Evolutionary conservation across 2,113 vertebrate genomes (phyloP).

Genomic region (Corythoichthys intestinalis): DNA sequence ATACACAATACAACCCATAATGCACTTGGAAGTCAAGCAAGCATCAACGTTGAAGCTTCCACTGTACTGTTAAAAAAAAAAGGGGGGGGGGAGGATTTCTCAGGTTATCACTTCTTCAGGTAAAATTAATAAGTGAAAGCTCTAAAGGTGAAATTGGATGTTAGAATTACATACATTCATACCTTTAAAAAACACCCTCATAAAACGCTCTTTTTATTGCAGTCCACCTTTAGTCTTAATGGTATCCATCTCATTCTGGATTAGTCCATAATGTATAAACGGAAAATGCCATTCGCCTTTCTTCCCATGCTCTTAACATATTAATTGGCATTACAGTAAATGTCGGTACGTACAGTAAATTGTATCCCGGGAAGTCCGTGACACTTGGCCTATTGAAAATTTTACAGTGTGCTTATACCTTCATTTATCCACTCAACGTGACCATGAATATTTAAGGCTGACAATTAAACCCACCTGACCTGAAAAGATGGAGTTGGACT

Average conservation of each 20-base stretch:
- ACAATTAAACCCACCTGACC: conserved; percentile 77
- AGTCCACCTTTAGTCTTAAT: conserved; percentile 51
- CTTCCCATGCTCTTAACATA: conserved; percentile 72
- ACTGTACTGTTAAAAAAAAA: background rate
- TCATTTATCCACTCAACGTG: conserved; percentile 75
- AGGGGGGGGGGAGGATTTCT: background rate
- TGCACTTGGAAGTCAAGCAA: background rate
- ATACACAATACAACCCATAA: background rate
- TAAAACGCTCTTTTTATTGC: conserved; percentile 58
- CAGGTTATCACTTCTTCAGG: conserved; percentile 38
- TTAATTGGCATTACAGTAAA: conserved; percentile 72
- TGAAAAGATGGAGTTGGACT: conserved; percentile 41
- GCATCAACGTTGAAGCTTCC: background rate
- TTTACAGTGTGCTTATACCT: conserved; percentile 75
- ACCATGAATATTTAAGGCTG: conserved; percentile 77
- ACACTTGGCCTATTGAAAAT: conserved; percentile 77
- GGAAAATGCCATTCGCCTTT: conserved; percentile 68
- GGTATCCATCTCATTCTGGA: conserved; percentile 57
- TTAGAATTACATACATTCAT: conserved; percentile 65
- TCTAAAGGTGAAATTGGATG: conserved; percentile 58
- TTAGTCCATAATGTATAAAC: conserved; percentile 69
- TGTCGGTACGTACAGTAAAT: conserved; percentile 72
- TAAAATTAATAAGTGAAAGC: conserved; percentile 51
- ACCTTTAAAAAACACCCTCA: conserved; percentile 59
- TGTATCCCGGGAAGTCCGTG: conserved; percentile 67